A percentile compares a stretch with the other conserved stretches of the same genome.
Evolutionary conservation across 2,888 invertebrate genomes (phyloP).

Genomic region (Acanthosoma haemorrhoidale): DNA sequence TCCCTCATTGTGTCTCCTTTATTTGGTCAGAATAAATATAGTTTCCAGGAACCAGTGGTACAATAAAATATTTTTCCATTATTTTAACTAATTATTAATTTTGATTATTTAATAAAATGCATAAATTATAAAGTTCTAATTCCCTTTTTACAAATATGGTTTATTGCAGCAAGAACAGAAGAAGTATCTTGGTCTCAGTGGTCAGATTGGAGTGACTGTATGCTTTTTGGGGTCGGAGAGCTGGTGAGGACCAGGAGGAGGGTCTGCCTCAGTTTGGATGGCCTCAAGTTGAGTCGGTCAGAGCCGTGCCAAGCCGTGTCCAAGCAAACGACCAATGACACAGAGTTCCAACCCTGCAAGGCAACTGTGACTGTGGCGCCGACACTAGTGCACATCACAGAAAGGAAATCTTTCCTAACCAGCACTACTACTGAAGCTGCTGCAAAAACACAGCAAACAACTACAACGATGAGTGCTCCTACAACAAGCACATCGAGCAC

Average conservation of each 20-base stretch:
- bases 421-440: not conserved
- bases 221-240: constrained; percentile 24
- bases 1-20: too few species aligned
- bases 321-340: not conserved
- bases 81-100: too few species aligned
- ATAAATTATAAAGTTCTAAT: too few species aligned
- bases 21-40: too few species aligned
- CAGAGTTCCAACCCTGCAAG: constrained; percentile 1
- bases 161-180: constrained; percentile 41
- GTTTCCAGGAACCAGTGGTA: too few species aligned
- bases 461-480: not conserved
- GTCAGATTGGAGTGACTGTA: constrained; percentile 43
- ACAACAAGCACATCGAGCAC: not conserved
- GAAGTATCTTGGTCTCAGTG: constrained; percentile 42
- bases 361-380: not conserved
- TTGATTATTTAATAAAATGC: too few species aligned
- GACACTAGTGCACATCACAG: not conserved
- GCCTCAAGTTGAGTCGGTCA: constrained; percentile 33
- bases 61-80: too few species aligned
- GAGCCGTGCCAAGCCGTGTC: constrained; percentile 31
- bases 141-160: too few species aligned
- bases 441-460: not conserved
- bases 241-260: constrained; percentile 34
- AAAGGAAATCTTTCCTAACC: not conserved
- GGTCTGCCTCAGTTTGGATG: constrained; percentile 37